These are phyloP conservation scores for Pogonocherus hispidulus DNA, from an alignment of 2,888 invertebrate genomes.

Conservation along the genomic window DNA sequence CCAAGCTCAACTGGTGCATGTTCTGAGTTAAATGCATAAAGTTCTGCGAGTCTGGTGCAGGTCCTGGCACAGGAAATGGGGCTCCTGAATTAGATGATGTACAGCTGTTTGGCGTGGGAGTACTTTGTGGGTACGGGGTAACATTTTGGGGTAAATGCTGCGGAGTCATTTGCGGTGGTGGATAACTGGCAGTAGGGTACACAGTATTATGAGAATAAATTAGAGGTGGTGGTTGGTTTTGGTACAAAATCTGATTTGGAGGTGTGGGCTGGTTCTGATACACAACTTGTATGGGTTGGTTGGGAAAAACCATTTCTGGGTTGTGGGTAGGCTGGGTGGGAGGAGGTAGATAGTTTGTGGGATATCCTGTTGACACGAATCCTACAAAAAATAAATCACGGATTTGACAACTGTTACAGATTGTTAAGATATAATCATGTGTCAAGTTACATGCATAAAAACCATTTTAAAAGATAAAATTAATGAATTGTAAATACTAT, in stretches of 20 bases:
- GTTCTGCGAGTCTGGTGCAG: conserved; percentile 42
- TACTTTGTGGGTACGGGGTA: conserved; percentile 46
- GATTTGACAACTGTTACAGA: too few species aligned
- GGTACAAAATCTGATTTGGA: conserved; percentile 57
- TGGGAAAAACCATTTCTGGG: conserved; percentile 56
- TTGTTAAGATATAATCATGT: not conserved
- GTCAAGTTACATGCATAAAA: not conserved
- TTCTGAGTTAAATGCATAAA: conserved; percentile 55
- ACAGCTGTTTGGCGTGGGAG: conserved; percentile 61
- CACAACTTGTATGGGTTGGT: conserved; percentile 57
- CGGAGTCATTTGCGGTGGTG: conserved; percentile 23
- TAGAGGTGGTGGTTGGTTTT: conserved; percentile 58
- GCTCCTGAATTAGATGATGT: conserved; percentile 50
- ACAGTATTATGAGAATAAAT: conserved; percentile 59
- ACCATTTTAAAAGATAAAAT: too few species aligned
- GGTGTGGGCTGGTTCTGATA: conserved; percentile 53
- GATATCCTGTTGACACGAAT: conserved; percentile 44
- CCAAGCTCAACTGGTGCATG: conserved; percentile 57
- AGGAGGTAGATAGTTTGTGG: conserved; percentile 40
- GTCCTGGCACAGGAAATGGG: conserved; percentile 34
- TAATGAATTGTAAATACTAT: too few species aligned
- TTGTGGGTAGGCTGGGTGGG: conserved; percentile 46
- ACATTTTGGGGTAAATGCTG: conserved; percentile 38
- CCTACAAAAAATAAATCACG: conserved; percentile 41
- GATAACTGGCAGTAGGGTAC: conserved; percentile 34